Base-by-base conservation (phyloP, 2,797 vertebrate genomes). In the Hoplostethus atlanticus region DNA sequence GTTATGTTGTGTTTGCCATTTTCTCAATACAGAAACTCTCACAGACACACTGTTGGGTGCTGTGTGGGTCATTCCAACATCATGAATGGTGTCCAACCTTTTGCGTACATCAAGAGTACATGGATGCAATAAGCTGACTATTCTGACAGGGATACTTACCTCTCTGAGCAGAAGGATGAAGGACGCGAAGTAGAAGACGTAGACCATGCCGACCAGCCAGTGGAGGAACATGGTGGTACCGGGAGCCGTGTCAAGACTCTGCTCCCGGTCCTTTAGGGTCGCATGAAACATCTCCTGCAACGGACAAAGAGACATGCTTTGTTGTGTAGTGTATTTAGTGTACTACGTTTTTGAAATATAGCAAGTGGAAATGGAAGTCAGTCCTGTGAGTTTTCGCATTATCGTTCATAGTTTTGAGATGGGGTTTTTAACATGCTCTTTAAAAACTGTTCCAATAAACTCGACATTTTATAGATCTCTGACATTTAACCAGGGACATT, bases 201-300 rank as follows among this genome's bases (percentile, higher is more conserved):
- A 99, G 50, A 99, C 97, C 97, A 99, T 98, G 66, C 98, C 97
- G 10, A 99, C 97, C 36, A 99, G 92, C 98, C 97, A 99, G 71
- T 99, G 98, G 68, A 99, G 95, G 84, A 99, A 99, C 97, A 99
- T 98, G 44, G 97, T 99, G 13, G 98, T 99, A 11, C 97, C 97
- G 0, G 97, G 97, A 4, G 97, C 97, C 0, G 97, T 97, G 71
- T 98, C 96, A 84, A 99, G 98, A 84, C 97, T 99, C 87, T 97
- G 84, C 77, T 97, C 96, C 83, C 98, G 83, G 64, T 99, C 97
- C 80, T 98, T 99, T 59, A 99, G 89, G 54, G 97, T 97, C 4
- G 97, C 97, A 55, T 98, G 97, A 80, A 99, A 99, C 98, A 99
- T 99, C 91, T 99, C 98, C 97, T 99, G 81, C 42, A 88, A 74